These are phyloP conservation scores for Chaetogeoica ovagalla DNA, from an alignment of 2,888 invertebrate genomes.

Conservation along the genomic window DNA sequence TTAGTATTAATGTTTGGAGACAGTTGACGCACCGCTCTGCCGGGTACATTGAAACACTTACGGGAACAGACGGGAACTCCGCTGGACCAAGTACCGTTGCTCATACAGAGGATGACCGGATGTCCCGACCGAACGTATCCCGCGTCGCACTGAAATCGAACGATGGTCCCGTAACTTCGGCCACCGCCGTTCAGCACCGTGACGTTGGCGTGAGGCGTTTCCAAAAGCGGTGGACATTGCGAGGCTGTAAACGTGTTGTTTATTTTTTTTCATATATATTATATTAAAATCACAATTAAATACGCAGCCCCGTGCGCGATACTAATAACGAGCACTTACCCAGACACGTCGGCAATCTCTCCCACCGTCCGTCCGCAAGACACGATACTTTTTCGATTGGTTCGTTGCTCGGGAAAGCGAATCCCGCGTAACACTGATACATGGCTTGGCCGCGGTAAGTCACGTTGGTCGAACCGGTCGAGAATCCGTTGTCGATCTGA, in stretches of 20 bases:
- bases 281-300: slow-evolving; percentile 55
- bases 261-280: no score
- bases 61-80: slow-evolving; percentile 85
- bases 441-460: slow-evolving; percentile 91
- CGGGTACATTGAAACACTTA: slow-evolving; percentile 59
- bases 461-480: slow-evolving; percentile 92
- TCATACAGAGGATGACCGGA: slow-evolving; percentile 91
- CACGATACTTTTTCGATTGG: slow-evolving; percentile 89
- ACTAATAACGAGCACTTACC: slow-evolving; percentile 62
- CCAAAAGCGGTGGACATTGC: slow-evolving; percentile 83
- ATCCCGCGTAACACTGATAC: slow-evolving; percentile 95
- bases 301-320: not conserved
- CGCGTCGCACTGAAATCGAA: slow-evolving; percentile 87
- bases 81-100: slow-evolving; percentile 93
- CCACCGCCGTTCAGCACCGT: slow-evolving; percentile 87
- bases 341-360: slow-evolving; percentile 86
- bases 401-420: slow-evolving; percentile 85
- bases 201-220: slow-evolving; percentile 84
- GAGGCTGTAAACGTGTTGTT: slow-evolving; percentile 67
- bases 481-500: slow-evolving; percentile 96
- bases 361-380: slow-evolving; percentile 87
- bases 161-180: slow-evolving; percentile 89
- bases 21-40: not conserved
- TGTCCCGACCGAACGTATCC: slow-evolving; percentile 86
- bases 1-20: not conserved